Evolutionary conservation across 1,140 invertebrate genomes (phyloP), one percentile per base, ranked within the genome.

Genomic region (Drosophila micromelanica): DNA sequence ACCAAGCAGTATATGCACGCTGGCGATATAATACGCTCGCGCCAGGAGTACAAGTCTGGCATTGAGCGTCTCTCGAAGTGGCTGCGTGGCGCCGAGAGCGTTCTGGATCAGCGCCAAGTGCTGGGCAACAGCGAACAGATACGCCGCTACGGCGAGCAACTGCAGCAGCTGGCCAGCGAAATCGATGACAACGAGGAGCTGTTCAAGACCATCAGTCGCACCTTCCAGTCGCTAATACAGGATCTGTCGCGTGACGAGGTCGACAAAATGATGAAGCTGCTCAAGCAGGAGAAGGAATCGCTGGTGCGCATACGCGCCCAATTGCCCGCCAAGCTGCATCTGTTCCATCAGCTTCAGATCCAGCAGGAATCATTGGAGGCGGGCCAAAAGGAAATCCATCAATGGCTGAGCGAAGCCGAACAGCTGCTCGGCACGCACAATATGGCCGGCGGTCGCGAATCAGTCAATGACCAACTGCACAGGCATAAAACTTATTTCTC

Each of bases 161-260:
- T 98, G n/a, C 94, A 97, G 91, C 93, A 94, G 78, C 93, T 98
- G 37, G 96, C 96, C 89, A 93, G 93, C 20, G 96, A 98, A 93
- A 95, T 98, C 1, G 96, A 98, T 89, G 94, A 95, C 46, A 96
- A 98, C 70, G 98, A 99, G 91, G 96, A 97, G 67, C 91, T 98
- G 1, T 98, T 98, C 91, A 98, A 98, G 91, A 95, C 94, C 49
- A 95, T 97, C 37, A 97, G 96, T 78, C 97, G 97, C 90, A 97
- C 96, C 51, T 98, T 98, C 91, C 98, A 99, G 92, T 94, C 94
- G 5, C 93, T 98, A 1, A 97, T 98, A 13, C 96, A 96, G 76
- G 97, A 98, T 91, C 93, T 98, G n/a, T 95, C 96, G 0, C 94
- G 97, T 17, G 97, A 98, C 38, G 97, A 98, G 84, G 97, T 99